A percentile compares a stretch with the other conserved stretches of the same genome.
These are phyloP conservation scores for Drosophila atroscutellata DNA, from an alignment of 2,888 invertebrate species.

Conservation along the genomic window DNA sequence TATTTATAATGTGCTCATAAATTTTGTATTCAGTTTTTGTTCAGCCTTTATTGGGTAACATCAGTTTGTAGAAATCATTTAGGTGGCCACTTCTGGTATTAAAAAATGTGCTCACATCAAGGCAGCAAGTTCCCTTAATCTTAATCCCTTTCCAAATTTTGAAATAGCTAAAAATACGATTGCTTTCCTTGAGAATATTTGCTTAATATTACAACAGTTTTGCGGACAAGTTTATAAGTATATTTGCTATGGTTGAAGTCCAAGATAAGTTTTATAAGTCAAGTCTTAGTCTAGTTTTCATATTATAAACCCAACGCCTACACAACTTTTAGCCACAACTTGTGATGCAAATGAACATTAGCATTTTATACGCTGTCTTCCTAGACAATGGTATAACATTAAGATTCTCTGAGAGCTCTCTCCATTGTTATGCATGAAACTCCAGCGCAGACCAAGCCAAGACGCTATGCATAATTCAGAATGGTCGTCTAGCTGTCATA, in stretches of 20 bases:
- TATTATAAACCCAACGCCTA: constrained; percentile 48
- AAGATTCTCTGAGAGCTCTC: constrained; percentile 40
- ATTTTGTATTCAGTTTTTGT: constrained; percentile 12
- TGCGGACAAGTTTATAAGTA: background rate
- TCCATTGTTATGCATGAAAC: constrained; percentile 67
- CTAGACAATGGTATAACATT: constrained; percentile 67
- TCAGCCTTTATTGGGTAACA: background rate
- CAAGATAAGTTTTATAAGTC: constrained; percentile 19
- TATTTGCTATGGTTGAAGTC: background rate
- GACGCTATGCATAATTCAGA: constrained; percentile 73
- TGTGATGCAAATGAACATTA: constrained; percentile 71
- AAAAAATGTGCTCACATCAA: background rate
- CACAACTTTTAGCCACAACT: constrained; percentile 46
- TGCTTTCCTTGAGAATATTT: background rate
- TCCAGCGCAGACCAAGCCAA: constrained; percentile 41
- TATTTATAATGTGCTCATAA: constrained; percentile 25
- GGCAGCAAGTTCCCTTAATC: background rate
- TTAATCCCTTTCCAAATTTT: background rate
- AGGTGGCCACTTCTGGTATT: background rate
- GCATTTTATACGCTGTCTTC: constrained; percentile 52
- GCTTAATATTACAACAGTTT: background rate
- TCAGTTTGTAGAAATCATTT: background rate
- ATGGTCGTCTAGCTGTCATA: constrained; percentile 74
- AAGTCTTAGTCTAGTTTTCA: constrained; percentile 33
- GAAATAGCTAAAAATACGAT: background rate